Evolutionary conservation across 2,888 invertebrate genomes (phyloP), one percentile per base, ranked within the genome.

Genomic region (Sylvicola cinctus): DNA sequence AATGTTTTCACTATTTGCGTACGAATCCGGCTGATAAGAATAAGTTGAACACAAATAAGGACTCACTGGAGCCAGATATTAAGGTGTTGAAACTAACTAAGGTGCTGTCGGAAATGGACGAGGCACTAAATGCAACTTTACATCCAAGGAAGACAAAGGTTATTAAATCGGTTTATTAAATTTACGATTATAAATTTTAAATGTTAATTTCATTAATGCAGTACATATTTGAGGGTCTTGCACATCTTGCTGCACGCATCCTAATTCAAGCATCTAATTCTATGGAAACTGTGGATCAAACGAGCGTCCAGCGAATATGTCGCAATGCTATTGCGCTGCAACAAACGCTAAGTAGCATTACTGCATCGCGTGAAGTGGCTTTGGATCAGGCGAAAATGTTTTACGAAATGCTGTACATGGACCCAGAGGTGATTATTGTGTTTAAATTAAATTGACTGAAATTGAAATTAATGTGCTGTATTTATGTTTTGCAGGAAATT

Each of bases 141-240:
- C 79, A 80, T 52, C 72, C 74, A 1, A 65, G 75, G 34, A 84
- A 83, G 50, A 73, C 75, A 42, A 77, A 75, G 50, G 78, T 81
- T 61, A 50, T n/a, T n/a, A n/a, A n/a, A n/a, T n/a, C n/a, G n/a
- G n/a, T n/a, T n/a, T n/a, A n/a, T n/a, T n/a, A n/a, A n/a, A n/a
- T n/a, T n/a, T n/a, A n/a, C n/a, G 28, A 33, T 34, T 38, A 32
- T 33, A 29, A 35, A 23, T 16, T 33, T 13, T 25, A 33, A 13
- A 39, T 14, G 33, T 28, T 8, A 35, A 23, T 20, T 8, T 38
- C 41, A 43, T 42, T 37, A 45, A 58, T 55, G 36, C 65, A 87
- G 76, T 91, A 90, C 52, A 74, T 90, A 40, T 80, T 90, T 59
- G 80, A 83, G 57, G 90, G 90, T 2, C 61, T 95, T 17, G 91